Percentiles rank a stretch among this genome's conserved stretches.
Conservation (phyloP, 1,140 invertebrate species). For the Aphaenogaster ashmeadi region DNA sequence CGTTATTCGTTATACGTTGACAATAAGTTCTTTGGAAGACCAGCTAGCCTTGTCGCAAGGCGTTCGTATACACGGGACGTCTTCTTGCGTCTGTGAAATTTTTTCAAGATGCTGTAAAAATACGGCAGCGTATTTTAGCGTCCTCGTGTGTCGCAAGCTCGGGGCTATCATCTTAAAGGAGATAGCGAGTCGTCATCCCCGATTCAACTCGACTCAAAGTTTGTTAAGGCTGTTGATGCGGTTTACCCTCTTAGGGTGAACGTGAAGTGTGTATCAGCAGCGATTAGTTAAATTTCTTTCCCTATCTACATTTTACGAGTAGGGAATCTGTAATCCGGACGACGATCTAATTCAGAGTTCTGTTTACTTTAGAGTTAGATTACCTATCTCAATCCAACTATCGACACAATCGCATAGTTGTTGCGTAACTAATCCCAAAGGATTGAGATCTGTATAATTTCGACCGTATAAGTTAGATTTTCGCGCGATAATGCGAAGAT, state of each 20-base stretch:
- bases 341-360: neutral
- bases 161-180: neutral
- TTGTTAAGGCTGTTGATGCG: conserved; percentile 1
- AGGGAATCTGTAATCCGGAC: neutral
- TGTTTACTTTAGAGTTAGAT: conserved; percentile 33
- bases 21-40: neutral
- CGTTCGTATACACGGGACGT: neutral
- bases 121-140: neutral
- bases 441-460: neutral
- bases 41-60: neutral
- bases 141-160: neutral
- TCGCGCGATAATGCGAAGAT: neutral
- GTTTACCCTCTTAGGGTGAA: neutral
- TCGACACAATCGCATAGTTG: neutral
- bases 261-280: neutral
- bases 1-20: too few relatives aligned
- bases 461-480: neutral
- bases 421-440: neutral
- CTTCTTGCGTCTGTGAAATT: neutral
- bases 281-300: conserved; percentile 32
- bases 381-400: neutral
- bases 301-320: neutral
- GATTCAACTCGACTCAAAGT: neutral
- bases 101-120: neutral
- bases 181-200: neutral